Conservation (phyloP, 1,140 invertebrate species). For the Camponotus floridanus region DNA sequence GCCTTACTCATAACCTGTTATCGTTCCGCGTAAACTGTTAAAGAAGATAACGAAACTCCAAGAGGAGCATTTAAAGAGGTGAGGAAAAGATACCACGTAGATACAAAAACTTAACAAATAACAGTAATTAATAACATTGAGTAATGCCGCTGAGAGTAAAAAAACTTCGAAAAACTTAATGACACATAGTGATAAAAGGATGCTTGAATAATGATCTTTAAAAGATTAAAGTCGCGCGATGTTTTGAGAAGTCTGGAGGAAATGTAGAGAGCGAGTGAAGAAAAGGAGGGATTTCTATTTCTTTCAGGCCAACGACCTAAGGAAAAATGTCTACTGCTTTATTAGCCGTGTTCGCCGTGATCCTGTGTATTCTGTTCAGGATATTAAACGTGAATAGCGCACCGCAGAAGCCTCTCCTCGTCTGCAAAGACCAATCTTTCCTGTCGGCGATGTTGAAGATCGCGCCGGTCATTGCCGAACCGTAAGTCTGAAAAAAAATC, state of each 20-base stretch:
- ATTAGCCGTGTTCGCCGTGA: conserved; percentile 91
- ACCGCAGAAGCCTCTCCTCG: conserved; percentile 90
- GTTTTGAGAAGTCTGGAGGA: no score
- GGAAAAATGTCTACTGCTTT: conserved; percentile 91
- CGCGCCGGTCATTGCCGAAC: conserved; percentile 91
- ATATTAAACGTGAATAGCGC: conserved; percentile 94
- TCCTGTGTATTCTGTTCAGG: conserved; percentile 92
- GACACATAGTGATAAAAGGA: no score
- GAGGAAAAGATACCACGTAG: no score
- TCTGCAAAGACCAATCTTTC: conserved; percentile 91
- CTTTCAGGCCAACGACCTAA: conserved; percentile 5
- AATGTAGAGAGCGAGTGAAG: not conserved
- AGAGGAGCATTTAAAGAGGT: not conserved
- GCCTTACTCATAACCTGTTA: not conserved
- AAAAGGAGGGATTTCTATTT: not conserved
- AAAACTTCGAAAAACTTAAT: not conserved
- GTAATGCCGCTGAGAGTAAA: not conserved
- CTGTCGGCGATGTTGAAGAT: conserved; percentile 92
- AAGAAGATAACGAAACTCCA: not conserved
- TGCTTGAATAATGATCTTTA: not conserved
- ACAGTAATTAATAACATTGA: not conserved
- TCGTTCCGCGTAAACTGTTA: not conserved
- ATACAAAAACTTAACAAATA: no score
- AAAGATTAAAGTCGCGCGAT: not conserved
- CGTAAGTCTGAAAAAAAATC: conserved; percentile 89